phyloP scores from a whole-genome alignment of 2,888 invertebrate species.

The Psococerastis gibbosa region DNA sequence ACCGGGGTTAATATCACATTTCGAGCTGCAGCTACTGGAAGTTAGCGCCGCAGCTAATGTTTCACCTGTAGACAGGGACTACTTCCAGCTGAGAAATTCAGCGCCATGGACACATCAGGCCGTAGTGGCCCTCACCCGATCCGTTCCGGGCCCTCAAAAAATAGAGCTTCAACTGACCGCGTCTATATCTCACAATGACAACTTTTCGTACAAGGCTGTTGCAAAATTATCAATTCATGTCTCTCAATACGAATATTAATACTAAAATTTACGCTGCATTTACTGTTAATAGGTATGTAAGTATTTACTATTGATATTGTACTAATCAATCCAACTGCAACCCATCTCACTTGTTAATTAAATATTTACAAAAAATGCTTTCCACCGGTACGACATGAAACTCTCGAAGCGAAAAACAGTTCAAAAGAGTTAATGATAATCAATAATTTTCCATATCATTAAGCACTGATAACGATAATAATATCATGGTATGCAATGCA shows the following conservation, averaged over 20 bases:
- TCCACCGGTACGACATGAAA: too few species aligned
- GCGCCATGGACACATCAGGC: constrained; percentile 48
- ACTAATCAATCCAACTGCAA: too few species aligned
- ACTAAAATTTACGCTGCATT: too few species aligned
- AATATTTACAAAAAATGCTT: too few species aligned
- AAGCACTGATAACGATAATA: too few species aligned
- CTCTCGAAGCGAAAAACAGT: too few species aligned
- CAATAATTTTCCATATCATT: too few species aligned
- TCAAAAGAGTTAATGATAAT: too few species aligned
- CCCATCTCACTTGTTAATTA: too few species aligned
- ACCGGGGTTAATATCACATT: constrained; percentile 45
- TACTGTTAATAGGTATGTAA: too few species aligned
- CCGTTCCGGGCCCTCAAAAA: constrained; percentile 76
- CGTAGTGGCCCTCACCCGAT: constrained; percentile 49
- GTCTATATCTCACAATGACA: constrained; percentile 54
- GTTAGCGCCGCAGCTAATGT: constrained; percentile 43
- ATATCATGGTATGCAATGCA: too few species aligned
- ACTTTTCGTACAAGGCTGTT: constrained; percentile 62
- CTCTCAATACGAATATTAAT: constrained; percentile 59
- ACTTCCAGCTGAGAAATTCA: constrained; percentile 32
- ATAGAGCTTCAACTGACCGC: constrained; percentile 72
- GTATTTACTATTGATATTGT: too few species aligned
- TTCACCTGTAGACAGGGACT: constrained; percentile 23
- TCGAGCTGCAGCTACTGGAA: constrained; percentile 47
- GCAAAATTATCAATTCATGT: constrained; percentile 74